These are phyloP conservation scores for Phengaris arion DNA, from an alignment of 2,888 invertebrate species.

Conservation along the genomic window DNA sequence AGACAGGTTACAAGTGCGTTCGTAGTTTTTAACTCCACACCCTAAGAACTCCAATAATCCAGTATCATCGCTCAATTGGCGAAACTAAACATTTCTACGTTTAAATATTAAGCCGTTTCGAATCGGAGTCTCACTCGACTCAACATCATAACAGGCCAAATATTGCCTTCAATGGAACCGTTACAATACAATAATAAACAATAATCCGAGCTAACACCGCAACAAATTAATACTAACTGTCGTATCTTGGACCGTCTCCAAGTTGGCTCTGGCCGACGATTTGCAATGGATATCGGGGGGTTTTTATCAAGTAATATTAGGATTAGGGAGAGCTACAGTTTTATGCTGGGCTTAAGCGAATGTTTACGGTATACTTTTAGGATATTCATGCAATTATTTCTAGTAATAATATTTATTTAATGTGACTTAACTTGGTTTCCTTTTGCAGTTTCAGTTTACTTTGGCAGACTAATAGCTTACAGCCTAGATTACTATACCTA, in stretches of 20 bases:
- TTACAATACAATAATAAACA: conserved; percentile 31
- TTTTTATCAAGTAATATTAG: conserved; percentile 37
- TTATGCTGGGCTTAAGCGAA: conserved; percentile 24
- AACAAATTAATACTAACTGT: conserved; percentile 38
- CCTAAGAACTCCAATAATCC: too few relatives aligned
- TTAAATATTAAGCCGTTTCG: too few relatives aligned
- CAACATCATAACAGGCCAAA: neutral
- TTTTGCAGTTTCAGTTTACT: neutral
- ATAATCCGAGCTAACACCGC: conserved; percentile 34
- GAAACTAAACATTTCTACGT: too few relatives aligned
- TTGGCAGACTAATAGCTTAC: too few relatives aligned
- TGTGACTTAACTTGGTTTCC: neutral
- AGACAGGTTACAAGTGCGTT: too few relatives aligned
- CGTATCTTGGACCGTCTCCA: conserved; percentile 38
- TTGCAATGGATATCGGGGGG: conserved; percentile 35
- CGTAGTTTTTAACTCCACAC: too few relatives aligned
- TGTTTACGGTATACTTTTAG: conserved; percentile 7
- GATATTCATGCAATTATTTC: neutral
- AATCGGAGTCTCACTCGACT: too few relatives aligned
- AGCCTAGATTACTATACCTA: too few relatives aligned
- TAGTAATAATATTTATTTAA: neutral
- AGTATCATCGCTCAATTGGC: too few relatives aligned
- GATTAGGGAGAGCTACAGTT: conserved; percentile 31
- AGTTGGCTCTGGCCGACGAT: conserved; percentile 37
- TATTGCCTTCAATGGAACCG: neutral